Base-by-base conservation (phyloP, 2,888 invertebrate species). In the Chalcosyrphus nemorum region DNA sequence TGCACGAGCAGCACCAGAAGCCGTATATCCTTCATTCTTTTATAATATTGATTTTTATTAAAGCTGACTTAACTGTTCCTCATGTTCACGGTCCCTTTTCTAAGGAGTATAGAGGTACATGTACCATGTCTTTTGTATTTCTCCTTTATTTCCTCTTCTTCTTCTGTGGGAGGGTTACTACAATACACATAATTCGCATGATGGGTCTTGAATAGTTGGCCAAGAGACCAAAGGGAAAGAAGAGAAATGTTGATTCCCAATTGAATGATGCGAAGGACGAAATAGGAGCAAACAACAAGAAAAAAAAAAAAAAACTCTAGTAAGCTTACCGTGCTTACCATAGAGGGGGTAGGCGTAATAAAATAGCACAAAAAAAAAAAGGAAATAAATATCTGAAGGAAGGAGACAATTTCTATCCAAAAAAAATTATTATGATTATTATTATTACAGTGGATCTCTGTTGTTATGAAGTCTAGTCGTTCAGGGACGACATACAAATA, bases 1-100 rank as follows among this genome's bases (percentile, higher is more conserved):
- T 7, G 15, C 21, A 3, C 3, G 4, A 27, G 43, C 1, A n/a
- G n/a, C n/a, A n/a, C n/a, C n/a, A 15, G 57, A 50, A 76, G 6
- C 57, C 66, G 19, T 61, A 68, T 35, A 70, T 57, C 45, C 17
- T 74, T 74, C 24, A 19, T 21, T 43, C 59, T 59, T 15, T 47
- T 65, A 5, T 59, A 35, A 50, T 78, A 78, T 80, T 61, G 72
- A 72, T 80, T 80, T 80, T 80, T 74, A 80, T 74, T 80, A 72
- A 80, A 80, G 80, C 80, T 80, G 54, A 80, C 56, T 80, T 65
- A 47, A 71, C 65, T 41, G 29, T 41, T 71, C n/a, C 47, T 41
- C 50, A 19, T 71, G 63, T 56, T 78, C 32, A 66, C 43, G 66
- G 59, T 61, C 29, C 43, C 15, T 24, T 5, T n/a, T 4, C 13